Evolutionary conservation across 2,797 vertebrate genomes (phyloP), one percentile per base, ranked within the genome.

Genomic region (Sitta carolinensis): DNA sequence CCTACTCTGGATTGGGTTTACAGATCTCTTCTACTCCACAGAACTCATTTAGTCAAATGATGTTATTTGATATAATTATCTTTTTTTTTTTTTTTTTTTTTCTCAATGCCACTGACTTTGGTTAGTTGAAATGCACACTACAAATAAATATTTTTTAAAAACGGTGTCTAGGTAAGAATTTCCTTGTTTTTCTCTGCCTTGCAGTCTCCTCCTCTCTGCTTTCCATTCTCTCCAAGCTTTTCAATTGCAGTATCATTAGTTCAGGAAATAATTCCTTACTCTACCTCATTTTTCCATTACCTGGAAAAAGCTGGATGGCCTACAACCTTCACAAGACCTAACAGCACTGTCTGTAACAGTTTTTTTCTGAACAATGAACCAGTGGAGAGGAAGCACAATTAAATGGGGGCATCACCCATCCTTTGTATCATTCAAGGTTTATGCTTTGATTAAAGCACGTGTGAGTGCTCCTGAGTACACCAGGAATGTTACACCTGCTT

Each of bases 111-210:
- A 30, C 51, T 47, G 57, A 32, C 25, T 63, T 66, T 66, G 38
- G 59, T 87, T 74, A 16, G 27, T 73, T 88, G 54, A 18, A 43
- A 72, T 82, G n/a, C 32, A 52, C 17, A 13, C 63, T 59, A 69
- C 36, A 89, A 93, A 85, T 64, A 93, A 92, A 79, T 90, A 36
- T 79, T 91, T 90, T 94, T 66, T 42, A 54, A 84, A 81, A 93
- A 79, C 1, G 16, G 8, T 25, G 9, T 51, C 30, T 58, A 3
- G 26, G 30, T 45, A 73, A 73, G 10, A 34, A 59, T 70, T 86
- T 68, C 50, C 36, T 87, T 63, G 32, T 43, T 79, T 79, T 82
- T 79, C 51, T 45, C 15, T 4, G 3, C 79, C 23, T 59, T 62
- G 40, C 40, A 40, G 30, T 21, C 25, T 43, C 27, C 3, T 80